Conservation (phyloP, 2,797 vertebrate species). For the Echiichthys vipera region DNA sequence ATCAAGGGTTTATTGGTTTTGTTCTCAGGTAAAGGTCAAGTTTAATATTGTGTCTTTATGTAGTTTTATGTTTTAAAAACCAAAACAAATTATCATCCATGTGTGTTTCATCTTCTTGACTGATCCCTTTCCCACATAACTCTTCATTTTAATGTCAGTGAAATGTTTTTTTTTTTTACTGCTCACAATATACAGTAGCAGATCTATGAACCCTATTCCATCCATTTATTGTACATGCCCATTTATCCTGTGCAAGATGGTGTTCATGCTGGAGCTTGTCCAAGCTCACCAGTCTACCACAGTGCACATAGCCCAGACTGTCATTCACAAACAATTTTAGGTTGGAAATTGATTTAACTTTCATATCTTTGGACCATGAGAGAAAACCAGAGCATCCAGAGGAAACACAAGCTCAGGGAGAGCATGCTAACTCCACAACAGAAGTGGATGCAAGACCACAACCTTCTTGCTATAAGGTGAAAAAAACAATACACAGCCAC, state of each 20-base stretch:
- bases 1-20: not conserved
- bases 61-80: not conserved
- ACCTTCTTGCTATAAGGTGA: too few species aligned
- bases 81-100: not conserved
- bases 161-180: too few species aligned
- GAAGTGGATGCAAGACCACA: not conserved
- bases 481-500: too few species aligned
- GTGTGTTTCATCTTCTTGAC: not conserved
- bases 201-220: too few species aligned
- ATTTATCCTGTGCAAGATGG: not conserved
- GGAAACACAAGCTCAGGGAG: not conserved
- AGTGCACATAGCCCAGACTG: not conserved
- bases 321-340: not conserved
- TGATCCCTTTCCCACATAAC: not conserved
- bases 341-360: not conserved
- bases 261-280: not conserved
- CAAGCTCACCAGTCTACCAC: not conserved
- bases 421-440: not conserved
- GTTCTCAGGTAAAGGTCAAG: not conserved
- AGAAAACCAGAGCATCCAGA: not conserved
- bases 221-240: not conserved
- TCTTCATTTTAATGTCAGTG: rapidly evolving
- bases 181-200: not conserved
- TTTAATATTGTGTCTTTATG: not conserved
- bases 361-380: not conserved